Base-by-base conservation (phyloP, 2,888 invertebrate species). In the Alcis repandata region DNA sequence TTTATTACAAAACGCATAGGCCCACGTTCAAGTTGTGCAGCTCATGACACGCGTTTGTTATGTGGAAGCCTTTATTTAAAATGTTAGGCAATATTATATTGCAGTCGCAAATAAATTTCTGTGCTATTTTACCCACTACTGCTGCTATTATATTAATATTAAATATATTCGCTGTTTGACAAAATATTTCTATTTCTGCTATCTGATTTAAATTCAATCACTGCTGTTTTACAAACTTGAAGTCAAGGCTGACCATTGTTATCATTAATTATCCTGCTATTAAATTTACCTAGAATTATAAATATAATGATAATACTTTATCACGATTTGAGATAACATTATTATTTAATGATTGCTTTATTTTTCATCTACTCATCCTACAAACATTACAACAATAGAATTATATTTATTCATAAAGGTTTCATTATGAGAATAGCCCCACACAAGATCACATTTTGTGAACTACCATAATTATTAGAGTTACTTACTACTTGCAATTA, bases 241-340 rank as follows among this genome's bases (percentile, higher is more conserved):
- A 38, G 52, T 45, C 36, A 60, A 52, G 52, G 52, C 20, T 51
- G 8, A 3, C 59, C 22, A 60, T 45, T 52, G 36, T 52, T 60
- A 27, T 27, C 27, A 27, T 4, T 27, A 4, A 6, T 27, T 27
- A 45, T 52, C 36, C 19, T 33, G 33, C 20, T 49, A 19, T 22
- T n/a, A 46, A 17, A 45, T 8, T 45, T 57, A 57, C 36, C 19
- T 51, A 17, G 7, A 51, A 51, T 51, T 36, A 51, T 36, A 33
- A 49, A 33, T 11, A 51, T 38, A 51, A 36, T 19, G 19, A 33
- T 53, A 40, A 40, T 53, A 52, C 36, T 19, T 40, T 53, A 40
- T 40, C 53, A 53, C n/a, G 15, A 53, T 41, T 41, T 53, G 9
- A 53, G 22, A 40, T 53, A 38, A 53, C 22, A 10, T 36, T 20